A percentile compares a stretch with the other conserved stretches of the same genome.
Conservation (phyloP, 2,113 vertebrate species). For the Lepisosteus osseus region DNA sequence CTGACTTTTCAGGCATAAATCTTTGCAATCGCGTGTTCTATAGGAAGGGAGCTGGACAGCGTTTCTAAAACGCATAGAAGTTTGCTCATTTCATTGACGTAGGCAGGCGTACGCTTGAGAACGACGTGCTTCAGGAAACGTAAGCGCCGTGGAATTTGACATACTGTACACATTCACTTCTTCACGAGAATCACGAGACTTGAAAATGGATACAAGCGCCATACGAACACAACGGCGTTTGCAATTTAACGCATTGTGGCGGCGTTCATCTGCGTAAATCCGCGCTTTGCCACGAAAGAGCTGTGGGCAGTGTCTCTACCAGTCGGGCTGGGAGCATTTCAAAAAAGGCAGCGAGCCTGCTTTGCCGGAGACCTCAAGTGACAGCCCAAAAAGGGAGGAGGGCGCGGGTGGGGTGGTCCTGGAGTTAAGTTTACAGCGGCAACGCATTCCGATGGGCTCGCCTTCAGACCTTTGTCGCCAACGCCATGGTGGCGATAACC, state of each 20-base stretch:
- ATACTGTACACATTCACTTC: too few species aligned
- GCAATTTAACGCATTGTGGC: background rate
- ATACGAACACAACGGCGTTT: too few species aligned
- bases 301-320: background rate
- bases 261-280: background rate
- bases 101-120: too few species aligned
- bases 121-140: too few species aligned
- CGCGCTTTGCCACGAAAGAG: background rate
- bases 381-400: constrained; percentile 17
- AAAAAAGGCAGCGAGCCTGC: constrained; percentile 14
- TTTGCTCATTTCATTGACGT: too few species aligned
- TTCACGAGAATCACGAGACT: too few species aligned
- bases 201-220: too few species aligned
- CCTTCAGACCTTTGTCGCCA: background rate
- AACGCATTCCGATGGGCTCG: background rate
- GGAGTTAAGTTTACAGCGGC: constrained; percentile 8
- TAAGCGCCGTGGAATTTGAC: too few species aligned
- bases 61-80: too few species aligned
- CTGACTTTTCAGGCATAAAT: too few species aligned
- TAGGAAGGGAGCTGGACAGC: too few species aligned
- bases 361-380: constrained; percentile 6
- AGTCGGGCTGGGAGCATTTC: constrained; percentile 22
- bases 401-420: background rate
- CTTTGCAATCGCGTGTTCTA: too few species aligned
- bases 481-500: background rate